These are phyloP conservation scores for Tetraodon nigroviridis DNA, from an alignment of 2,113 vertebrate genomes.

Conservation along the genomic window DNA sequence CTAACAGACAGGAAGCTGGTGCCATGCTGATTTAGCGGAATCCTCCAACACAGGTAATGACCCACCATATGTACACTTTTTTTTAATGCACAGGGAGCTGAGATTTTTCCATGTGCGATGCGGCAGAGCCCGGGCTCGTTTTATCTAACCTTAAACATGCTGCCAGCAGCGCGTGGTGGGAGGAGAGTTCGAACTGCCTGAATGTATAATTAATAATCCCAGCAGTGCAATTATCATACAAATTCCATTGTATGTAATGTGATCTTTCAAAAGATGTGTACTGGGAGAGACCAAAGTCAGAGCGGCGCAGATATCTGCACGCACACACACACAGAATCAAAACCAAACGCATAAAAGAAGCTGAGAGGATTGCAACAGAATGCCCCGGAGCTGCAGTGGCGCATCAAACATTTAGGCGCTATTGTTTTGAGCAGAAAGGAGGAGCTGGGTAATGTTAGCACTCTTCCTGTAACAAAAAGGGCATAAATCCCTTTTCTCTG, in stretches of 20 bases:
- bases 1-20: constrained; percentile 18
- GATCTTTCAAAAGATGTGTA: constrained; percentile 38
- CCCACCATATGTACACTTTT: constrained; percentile 13
- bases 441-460: constrained; percentile 32
- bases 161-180: constrained; percentile 35
- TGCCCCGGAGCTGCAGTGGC: constrained; percentile 46
- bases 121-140: constrained; percentile 36
- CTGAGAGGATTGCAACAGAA: constrained; percentile 51
- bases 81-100: constrained; percentile 36
- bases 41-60: constrained; percentile 28
- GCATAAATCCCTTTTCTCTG: constrained; percentile 27
- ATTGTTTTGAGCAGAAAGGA: constrained; percentile 50
- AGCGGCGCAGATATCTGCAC: constrained; percentile 1
- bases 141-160: constrained; percentile 34
- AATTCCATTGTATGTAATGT: constrained; percentile 51
- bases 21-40: constrained; percentile 33
- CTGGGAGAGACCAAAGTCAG: constrained; percentile 4
- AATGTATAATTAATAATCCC: constrained; percentile 66
- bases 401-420: constrained; percentile 59
- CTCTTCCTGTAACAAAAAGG: constrained; percentile 13
- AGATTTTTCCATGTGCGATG: constrained; percentile 38
- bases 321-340: constrained; percentile 23
- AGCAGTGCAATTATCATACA: constrained; percentile 56
- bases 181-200: constrained; percentile 44
- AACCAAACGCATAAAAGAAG: constrained; percentile 46